Conservation (phyloP, 2,113 vertebrate species). For the Atractosteus spatula region DNA sequence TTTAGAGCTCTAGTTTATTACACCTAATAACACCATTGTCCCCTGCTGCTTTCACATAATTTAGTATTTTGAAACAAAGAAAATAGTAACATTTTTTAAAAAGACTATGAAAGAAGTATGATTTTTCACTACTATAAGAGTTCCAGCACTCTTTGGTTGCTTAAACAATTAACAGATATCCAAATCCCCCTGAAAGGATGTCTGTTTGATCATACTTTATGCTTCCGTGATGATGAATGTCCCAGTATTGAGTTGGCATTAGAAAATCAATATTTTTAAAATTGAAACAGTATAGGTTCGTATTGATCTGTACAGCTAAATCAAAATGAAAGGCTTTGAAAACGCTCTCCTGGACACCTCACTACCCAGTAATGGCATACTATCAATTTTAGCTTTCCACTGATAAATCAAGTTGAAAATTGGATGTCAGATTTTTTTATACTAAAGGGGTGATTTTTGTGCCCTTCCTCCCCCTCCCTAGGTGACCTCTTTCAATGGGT, state of each 20-base stretch:
- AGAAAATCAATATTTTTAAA: conserved; percentile 97
- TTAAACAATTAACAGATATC: conserved; percentile 45
- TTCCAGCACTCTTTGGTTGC: conserved; percentile 20
- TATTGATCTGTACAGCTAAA: conserved; percentile 93
- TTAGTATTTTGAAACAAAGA: too few relatives aligned
- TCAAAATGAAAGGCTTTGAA: conserved; percentile 92
- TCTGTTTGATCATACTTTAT: conserved; percentile 66
- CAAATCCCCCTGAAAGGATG: conserved; percentile 45
- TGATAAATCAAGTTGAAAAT: conserved; percentile 99
- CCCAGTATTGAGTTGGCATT: conserved; percentile 76
- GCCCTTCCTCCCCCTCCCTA: conserved; percentile 83
- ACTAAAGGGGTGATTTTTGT: conserved; percentile 80
- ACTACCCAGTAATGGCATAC: conserved; percentile 88
- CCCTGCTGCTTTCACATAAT: too few relatives aligned
- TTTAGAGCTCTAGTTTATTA: too few relatives aligned
- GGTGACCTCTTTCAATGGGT: conserved; percentile 83
- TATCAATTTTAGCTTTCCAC: conserved; percentile 98
- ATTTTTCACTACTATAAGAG: too few relatives aligned
- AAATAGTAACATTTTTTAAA: too few relatives aligned
- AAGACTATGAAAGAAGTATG: too few relatives aligned
- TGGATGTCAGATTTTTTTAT: conserved; percentile 87
- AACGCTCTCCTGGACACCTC: conserved; percentile 87
- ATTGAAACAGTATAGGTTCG: conserved; percentile 98
- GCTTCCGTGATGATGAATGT: conserved; percentile 89
- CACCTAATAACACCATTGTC: too few relatives aligned